Base-by-base conservation (phyloP, 2,888 invertebrate species). In the Aleiodes leptofemur region DNA sequence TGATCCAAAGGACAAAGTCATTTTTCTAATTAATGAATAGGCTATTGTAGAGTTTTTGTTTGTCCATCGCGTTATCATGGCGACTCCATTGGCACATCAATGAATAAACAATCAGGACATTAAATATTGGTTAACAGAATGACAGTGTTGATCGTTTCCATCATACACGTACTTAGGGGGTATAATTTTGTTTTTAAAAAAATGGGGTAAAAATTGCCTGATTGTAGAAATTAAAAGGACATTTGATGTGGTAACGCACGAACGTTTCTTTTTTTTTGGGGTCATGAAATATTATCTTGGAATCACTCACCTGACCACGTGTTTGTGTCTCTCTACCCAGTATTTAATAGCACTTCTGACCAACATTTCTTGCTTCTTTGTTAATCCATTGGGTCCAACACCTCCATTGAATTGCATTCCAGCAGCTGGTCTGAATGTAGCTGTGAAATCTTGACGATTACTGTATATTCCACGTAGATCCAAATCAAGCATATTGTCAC, bases 271-370 rank as follows among this genome's bases (percentile, higher is more conserved):
- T 23, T 43, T 3, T 43, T 43, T 43, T 43, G 4, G 43, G 43
- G 43, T 43, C 8, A 43, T 9, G 43, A 8, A 7, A 43, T 43
- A 43, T 43, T 11, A 11, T 11, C 43, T 43, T 43, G 11, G 16
- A n/a, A 69, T 6, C 55, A 83, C 90, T 90, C 87, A 96, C 96
- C 96, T 94, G 57, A 96, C 96, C 72, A 96, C 95, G 86, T 96
- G 96, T 90, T 96, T 96, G 87, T 96, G 96, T 53, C 96, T 91
- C 85, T 96, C 96, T 38, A 96, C 96, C 96, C 96, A 96, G 85
- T 96, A 96, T 84, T 96, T 96, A 83, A 96, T 96, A 16, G 96
- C 96, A 48, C 96, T 96, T 80, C 96, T 91, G 1, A 96, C 96
- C 90, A 96, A 91, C 90, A 96, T 92, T 88, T 96, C 96, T 85